Evolutionary conservation across 2,797 vertebrate genomes (phyloP).

Genomic region (Rachycentron canadum): DNA sequence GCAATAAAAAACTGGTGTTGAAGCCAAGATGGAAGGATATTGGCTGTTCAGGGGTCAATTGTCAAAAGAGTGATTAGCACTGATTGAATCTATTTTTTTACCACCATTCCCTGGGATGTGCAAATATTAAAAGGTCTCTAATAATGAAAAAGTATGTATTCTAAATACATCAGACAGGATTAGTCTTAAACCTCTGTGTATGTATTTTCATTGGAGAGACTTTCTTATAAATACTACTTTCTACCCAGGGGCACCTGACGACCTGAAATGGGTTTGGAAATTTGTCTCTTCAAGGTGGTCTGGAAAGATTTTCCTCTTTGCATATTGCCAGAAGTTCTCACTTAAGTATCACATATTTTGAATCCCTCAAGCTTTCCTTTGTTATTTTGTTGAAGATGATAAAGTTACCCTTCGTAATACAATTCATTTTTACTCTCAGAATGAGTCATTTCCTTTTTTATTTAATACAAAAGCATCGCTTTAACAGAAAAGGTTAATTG

Average conservation of each 20-base stretch:
- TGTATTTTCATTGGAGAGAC: constrained; percentile 18
- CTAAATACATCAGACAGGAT: constrained; percentile 8
- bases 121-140: constrained; percentile 31
- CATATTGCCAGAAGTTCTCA: constrained; percentile 36
- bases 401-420: constrained; percentile 29
- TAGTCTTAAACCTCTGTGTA: constrained; percentile 18
- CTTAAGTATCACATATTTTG: constrained; percentile 24
- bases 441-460: constrained; percentile 13
- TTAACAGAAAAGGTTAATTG: constrained; percentile 16
- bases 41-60: neutral
- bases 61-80: neutral
- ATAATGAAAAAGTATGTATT: constrained; percentile 14
- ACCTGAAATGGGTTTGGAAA: constrained; percentile 58
- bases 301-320: constrained; percentile 48
- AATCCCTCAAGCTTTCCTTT: constrained; percentile 35
- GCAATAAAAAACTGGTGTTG: neutral
- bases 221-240: constrained; percentile 40
- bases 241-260: constrained; percentile 30
- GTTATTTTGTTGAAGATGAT: constrained; percentile 16
- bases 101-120: neutral
- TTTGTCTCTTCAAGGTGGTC: constrained; percentile 56
- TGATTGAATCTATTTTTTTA: constrained; percentile 32
- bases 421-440: constrained; percentile 29
- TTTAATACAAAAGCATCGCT: neutral
- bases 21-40: neutral